Base-by-base conservation (phyloP, 92 coral and sea anemone species). In the Zoanthus solanderi region DNA sequence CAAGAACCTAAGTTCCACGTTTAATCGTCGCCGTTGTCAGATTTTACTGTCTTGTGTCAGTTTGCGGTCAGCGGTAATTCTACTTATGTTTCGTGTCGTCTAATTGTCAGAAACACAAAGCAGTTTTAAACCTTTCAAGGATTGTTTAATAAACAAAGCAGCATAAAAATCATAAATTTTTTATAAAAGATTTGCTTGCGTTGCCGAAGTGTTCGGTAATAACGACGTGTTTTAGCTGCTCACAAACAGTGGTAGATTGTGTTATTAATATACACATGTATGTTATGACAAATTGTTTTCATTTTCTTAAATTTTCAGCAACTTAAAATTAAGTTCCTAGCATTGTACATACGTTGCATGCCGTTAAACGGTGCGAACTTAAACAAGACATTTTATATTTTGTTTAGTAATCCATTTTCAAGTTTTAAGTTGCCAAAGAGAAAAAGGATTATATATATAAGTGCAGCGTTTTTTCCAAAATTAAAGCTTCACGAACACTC, bases 1-100 rank as follows among this genome's bases (percentile, higher is more conserved):
- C 85, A 54, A 78, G 68, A 13, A 0, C 34, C 14, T 60, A 31
- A 81, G 85, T 68, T 37, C 11, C 85, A 30, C 37, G 15, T 81
- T 23, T 81, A 81, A 32, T 15, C n/a, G 61, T 53, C 54, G 31
- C n/a, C 12, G 2, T 7, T 31, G 46, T 12, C 4, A 11, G 45
- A 30, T 15, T 69, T 6, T 69, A 13, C 31, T 46, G 75, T 69
- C 75, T 10, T 11, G 46, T 12, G 12, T 69, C 75, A 30, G 75
- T 69, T 12, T 69, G 42, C 31, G 75, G 75, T 69, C 75, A 69
- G 47, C 46, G 46, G 47, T 69, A 44, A 34, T 31, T 69, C 47
- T 30, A 30, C 46, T 29, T 10, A 69, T 14, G n/a, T 10, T 44
- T 8, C 46, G 75, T 30, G 47, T 34, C 10, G 75, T 30, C 75